Evolutionary conservation across 23 tunicate genomes (phyloP).

Genomic region (Trididemnum nubilum): DNA sequence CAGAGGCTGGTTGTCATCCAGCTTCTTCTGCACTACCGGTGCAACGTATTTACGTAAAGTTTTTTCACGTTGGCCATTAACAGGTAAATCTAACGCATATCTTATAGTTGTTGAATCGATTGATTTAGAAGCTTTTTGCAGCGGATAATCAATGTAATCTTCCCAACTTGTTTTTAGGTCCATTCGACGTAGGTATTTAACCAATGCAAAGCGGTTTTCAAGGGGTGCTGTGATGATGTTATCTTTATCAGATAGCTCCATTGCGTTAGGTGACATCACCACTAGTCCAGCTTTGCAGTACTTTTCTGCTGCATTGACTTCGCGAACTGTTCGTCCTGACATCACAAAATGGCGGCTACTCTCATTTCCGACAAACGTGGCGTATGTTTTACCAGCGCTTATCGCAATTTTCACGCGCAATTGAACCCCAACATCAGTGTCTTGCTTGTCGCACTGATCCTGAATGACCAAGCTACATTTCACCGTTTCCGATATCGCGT

Average conservation of each 20-base stretch:
- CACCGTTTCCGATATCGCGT: constrained; percentile 82
- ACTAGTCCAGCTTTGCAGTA: constrained; percentile 89
- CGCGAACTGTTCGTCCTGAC: constrained; percentile 94
- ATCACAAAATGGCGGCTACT: constrained; percentile 79
- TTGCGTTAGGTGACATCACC: constrained; percentile 92
- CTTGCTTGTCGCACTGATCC: constrained; percentile 87
- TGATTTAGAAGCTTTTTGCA: constrained; percentile 14
- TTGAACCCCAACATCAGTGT: constrained; percentile 96
- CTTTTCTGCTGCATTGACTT: constrained; percentile 98
- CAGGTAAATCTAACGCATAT: constrained; percentile 41
- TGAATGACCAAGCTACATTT: constrained; percentile 84
- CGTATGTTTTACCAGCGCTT: constrained; percentile 90
- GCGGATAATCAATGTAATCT: constrained; percentile 73
- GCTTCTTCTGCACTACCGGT: constrained; percentile 74
- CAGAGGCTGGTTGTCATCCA: constrained; percentile 88
- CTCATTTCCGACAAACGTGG: constrained; percentile 91
- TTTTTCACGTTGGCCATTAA: constrained; percentile 49
- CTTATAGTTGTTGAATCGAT: constrained; percentile 13
- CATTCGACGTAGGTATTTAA: constrained; percentile 57
- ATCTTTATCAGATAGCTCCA: constrained; percentile 80
- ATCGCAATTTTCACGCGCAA: constrained; percentile 96
- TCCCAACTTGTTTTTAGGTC: constrained; percentile 75
- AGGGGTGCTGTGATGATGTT: constrained; percentile 53
- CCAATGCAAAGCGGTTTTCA: constrained; percentile 67
- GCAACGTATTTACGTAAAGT: constrained; percentile 72